Percentiles rank a stretch among this genome's conserved stretches.
phyloP scores from a whole-genome alignment of 2,888 invertebrate genomes.

The Athripsodes cinereus region DNA sequence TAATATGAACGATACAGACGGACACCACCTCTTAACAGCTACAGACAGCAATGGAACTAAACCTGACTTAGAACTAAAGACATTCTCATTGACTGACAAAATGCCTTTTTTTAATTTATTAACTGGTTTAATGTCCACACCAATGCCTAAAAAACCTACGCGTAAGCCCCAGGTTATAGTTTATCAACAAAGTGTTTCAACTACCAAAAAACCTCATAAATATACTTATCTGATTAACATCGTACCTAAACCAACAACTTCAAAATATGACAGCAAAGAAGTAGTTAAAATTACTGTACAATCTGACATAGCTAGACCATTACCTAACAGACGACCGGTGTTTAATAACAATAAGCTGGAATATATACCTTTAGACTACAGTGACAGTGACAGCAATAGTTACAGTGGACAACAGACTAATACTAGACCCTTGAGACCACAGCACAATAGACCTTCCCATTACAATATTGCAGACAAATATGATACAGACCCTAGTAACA shows the following conservation, averaged over 20 bases:
- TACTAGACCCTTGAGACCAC: too few relatives aligned
- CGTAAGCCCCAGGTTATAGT: constrained; percentile 17
- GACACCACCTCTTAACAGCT: not conserved
- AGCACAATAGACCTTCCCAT: constrained; percentile 6
- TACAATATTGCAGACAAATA: constrained; percentile 5
- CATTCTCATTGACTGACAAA: constrained; percentile 20
- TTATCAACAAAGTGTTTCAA: constrained; percentile 13
- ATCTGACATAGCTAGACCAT: not conserved
- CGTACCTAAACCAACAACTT: constrained; percentile 47
- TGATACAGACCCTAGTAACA: constrained; percentile 16
- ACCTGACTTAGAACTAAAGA: constrained; percentile 10
- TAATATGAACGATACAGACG: not conserved
- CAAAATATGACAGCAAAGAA: constrained; percentile 40
- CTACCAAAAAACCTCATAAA: constrained; percentile 45
- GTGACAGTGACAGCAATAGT: not conserved
- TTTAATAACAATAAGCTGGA: constrained; percentile 21
- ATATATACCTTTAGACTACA: constrained; percentile 15
- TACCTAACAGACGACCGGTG: constrained; percentile 21
- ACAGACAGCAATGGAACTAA: not conserved
- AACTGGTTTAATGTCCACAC: not conserved
- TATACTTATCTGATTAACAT: constrained; percentile 49
- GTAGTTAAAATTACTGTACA: constrained; percentile 34
- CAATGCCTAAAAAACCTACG: not conserved
- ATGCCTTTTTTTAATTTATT: constrained; percentile 19
- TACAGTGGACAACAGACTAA: constrained; percentile 6